Evolutionary conservation across 2,888 invertebrate genomes (phyloP).

Genomic region (Heteromyza rotundicornis): DNA sequence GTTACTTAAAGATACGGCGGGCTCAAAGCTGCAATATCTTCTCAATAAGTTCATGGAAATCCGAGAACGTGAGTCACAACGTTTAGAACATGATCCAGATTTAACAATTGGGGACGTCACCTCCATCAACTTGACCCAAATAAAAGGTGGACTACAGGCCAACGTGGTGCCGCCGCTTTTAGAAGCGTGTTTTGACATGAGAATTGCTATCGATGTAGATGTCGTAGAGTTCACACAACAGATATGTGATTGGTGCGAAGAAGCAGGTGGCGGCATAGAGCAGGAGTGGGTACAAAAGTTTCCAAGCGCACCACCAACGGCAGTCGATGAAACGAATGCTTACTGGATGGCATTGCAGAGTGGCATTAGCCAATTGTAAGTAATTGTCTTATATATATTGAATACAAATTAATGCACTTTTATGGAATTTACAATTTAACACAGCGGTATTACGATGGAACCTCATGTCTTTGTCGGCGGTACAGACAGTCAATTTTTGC

Average conservation of each 20-base stretch:
- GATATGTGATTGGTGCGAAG: slow-evolving; percentile 68
- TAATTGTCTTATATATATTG: background rate
- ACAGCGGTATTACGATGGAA: slow-evolving; percentile 73
- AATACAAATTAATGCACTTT: no score
- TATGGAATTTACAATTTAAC: no score
- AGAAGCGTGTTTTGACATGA: slow-evolving; percentile 70
- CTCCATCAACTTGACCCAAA: slow-evolving; percentile 74
- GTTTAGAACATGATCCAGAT: slow-evolving; percentile 63
- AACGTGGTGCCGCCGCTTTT: slow-evolving; percentile 82
- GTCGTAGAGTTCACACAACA: slow-evolving; percentile 41
- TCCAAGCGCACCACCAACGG: slow-evolving; percentile 68
- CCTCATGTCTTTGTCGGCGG: slow-evolving; percentile 86
- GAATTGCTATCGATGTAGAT: slow-evolving; percentile 68
- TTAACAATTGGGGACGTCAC: slow-evolving; percentile 74
- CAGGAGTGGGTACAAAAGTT: slow-evolving; percentile 72
- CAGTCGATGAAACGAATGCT: slow-evolving; percentile 69
- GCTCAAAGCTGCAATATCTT: slow-evolving; percentile 72
- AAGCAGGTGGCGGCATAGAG: slow-evolving; percentile 77
- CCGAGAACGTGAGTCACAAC: slow-evolving; percentile 67
- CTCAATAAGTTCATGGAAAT: slow-evolving; percentile 72
- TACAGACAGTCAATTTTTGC: slow-evolving; percentile 86
- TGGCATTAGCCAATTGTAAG: background rate
- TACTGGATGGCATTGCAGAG: slow-evolving; percentile 74
- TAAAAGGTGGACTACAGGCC: slow-evolving; percentile 78
- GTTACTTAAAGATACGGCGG: slow-evolving; percentile 74